Evolutionary conservation across 2,888 invertebrate genomes (phyloP).

Genomic region (Choristoneura rosaceana): DNA sequence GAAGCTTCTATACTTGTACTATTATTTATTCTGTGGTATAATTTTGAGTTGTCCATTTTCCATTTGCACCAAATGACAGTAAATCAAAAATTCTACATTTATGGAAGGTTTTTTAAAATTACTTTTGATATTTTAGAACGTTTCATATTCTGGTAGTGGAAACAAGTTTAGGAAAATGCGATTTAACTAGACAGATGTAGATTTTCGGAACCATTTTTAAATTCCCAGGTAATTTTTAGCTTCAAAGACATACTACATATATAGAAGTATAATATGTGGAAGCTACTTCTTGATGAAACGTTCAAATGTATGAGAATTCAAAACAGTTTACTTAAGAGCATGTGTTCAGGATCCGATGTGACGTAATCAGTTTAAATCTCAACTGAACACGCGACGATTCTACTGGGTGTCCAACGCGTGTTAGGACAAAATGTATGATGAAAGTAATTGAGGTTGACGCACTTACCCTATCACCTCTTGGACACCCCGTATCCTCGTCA

Average conservation of each 20-base stretch:
- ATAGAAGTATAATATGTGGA: not conserved
- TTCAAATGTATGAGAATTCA: conserved; percentile 9
- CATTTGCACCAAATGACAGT: too few relatives aligned
- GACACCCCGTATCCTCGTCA: conserved; percentile 50
- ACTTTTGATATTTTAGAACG: too few relatives aligned
- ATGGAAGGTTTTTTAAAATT: too few relatives aligned
- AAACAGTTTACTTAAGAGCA: conserved; percentile 32
- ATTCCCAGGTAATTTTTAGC: not conserved
- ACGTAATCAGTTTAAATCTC: conserved; percentile 26
- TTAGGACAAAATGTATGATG: conserved; percentile 6
- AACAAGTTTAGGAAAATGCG: too few relatives aligned
- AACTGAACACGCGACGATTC: not conserved
- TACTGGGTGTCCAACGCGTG: conserved; percentile 29
- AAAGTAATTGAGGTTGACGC: conserved; percentile 9
- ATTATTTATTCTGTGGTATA: too few relatives aligned
- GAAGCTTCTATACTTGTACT: too few relatives aligned
- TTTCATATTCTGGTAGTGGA: too few relatives aligned
- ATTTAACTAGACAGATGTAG: too few relatives aligned
- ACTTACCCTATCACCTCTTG: conserved; percentile 27
- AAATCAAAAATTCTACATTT: too few relatives aligned
- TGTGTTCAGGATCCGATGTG: conserved; percentile 27
- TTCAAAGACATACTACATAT: not conserved
- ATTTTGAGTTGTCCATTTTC: too few relatives aligned
- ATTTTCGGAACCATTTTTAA: not conserved
- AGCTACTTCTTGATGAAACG: not conserved